Evolutionary conservation across 2,888 invertebrate species (phyloP), one percentile per base, ranked within the genome.

Genomic region (Cosmopolites sordidus): DNA sequence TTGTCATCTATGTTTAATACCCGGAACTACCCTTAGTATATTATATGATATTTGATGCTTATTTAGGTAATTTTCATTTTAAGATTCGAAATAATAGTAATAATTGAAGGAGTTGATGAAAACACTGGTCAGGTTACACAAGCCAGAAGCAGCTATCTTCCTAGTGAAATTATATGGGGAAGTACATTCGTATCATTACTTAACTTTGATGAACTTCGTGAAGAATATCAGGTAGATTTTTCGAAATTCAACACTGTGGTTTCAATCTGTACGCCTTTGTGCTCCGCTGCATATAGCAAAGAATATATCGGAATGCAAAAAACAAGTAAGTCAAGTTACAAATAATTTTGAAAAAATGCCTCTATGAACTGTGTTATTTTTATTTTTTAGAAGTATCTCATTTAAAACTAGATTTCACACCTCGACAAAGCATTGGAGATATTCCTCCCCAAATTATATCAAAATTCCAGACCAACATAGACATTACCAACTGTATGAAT

Each of bases 101-200:
- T 61, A 11, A 46, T 62, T 17, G 62, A 62, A 54, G 62, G 62
- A 3, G 60, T 58, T 8, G 59, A 60, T 27, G 59, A 60, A 41
- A 61, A 55, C 43, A 62, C 58, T 2, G 60, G 61, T 12, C 62
- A 61, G 41, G 55, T 58, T 37, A 59, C 61, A 11, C 62, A 62
- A 47, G 60, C 61, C 1, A 59, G 48, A 15, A 53, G 58, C 37
- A 62, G 62, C 37, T 62, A 62, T 43, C 46, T 61, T 49, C 54
- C 62, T 2, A 54, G 39, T 12, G 62, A 62, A 41, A 56, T 62
- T 33, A 11, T 61, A n/a, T 62, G 62, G 62, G 60, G 61, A 9
- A 56, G 42, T 16, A 54, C 49, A 38, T 62, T 62, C 22, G 56
- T 54, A 11, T 27, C 54, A 4, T 30, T 62, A 5, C 5, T 62